Base-by-base conservation (phyloP, 2,113 vertebrate species). In the Halcyon senegalensis region DNA sequence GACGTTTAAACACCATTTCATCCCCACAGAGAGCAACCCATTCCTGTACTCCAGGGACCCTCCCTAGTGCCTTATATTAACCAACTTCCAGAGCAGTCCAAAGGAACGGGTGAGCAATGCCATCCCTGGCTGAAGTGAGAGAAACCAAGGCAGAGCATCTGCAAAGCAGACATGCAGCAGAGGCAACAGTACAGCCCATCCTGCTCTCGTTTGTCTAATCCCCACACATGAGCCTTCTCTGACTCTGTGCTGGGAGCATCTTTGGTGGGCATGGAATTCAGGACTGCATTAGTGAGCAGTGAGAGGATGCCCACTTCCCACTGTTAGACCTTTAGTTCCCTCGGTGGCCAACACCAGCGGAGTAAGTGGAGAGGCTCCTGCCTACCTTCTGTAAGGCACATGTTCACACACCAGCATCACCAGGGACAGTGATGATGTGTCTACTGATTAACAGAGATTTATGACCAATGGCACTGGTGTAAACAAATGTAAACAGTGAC, bases 401-500 rank as follows among this genome's bases (percentile, higher is more conserved):
- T 53, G 13, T 68, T 84, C 10, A 9, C 43, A 33, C 74, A 62
- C 46, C 55, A 55, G 91, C 31, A 12, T 19, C 30, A 3, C 7
- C 35, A 50, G 17, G 67, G 81, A 21, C 11, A 51, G 48, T 60
- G 48, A 35, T 41, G 20, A 4, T 89, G 83, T 28, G 30, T 84
- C 43, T 53, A 35, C 14, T 31, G 58, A 83, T 76, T 84, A 77
- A 59, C 63, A 67, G 66, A 89, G 85, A 93, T 8, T 80, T 85
- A 78, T 50, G 41, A 84, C 13, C 63, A 37, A 27, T 67, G 37
- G 35, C 41, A 43, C 84, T 69, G 70, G 55, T 80, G 75, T 64
- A 67, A 68, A 80, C 83, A 92, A 93, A 95, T 30, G 85, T 51
- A 93, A 95, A 97, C 82, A 95, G 58, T 37, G 27, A 37, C 67